Evolutionary conservation across 2,888 invertebrate species (phyloP).

Genomic region (Drosophila anomalata): DNA sequence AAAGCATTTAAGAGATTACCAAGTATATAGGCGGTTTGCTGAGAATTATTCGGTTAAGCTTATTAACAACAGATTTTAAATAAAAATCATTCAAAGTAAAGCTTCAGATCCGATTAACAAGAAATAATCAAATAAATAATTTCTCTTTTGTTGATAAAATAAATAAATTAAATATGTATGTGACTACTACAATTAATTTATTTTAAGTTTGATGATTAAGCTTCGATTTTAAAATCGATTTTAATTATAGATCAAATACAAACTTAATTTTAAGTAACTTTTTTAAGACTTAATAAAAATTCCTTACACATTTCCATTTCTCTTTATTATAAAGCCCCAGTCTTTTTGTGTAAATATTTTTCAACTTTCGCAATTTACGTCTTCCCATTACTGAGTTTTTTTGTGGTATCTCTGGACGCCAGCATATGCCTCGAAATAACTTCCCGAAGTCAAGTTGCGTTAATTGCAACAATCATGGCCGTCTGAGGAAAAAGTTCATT

Average conservation of each 20-base stretch:
- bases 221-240: too few species aligned
- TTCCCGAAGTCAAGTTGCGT: constrained; percentile 40
- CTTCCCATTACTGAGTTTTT: neutral
- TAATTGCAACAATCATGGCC: constrained; percentile 50
- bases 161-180: neutral
- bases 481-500: constrained; percentile 36
- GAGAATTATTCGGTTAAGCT: neutral
- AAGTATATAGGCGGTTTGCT: neutral
- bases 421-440: constrained; percentile 7
- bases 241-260: too few species aligned
- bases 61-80: neutral
- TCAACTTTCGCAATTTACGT: neutral
- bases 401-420: neutral
- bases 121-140: neutral
- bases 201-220: too few species aligned
- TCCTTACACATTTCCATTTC: neutral
- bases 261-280: too few species aligned
- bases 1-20: neutral
- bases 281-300: neutral
- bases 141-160: neutral
- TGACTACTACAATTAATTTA: neutral
- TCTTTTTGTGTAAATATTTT: neutral
- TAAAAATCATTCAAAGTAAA: neutral
- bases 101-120: neutral
- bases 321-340: neutral